These are phyloP conservation scores for Vulpes ferrilata DNA, from an alignment of 2,113 vertebrate genomes.

Conservation along the genomic window DNA sequence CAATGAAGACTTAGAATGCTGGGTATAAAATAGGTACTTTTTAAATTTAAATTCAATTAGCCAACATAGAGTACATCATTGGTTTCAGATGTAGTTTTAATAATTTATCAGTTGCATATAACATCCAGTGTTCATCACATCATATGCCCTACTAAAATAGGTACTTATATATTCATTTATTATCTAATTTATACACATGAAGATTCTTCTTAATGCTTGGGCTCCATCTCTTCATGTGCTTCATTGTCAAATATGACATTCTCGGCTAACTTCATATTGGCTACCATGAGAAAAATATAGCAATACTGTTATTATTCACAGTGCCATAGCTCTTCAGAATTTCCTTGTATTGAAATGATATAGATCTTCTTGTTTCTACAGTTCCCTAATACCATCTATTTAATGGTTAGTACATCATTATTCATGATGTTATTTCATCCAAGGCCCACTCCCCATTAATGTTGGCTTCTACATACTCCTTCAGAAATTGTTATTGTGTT, in stretches of 20 bases:
- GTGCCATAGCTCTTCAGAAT: not conserved
- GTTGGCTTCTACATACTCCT: not conserved
- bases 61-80: too few relatives aligned
- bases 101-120: too few relatives aligned
- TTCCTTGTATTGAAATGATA: not conserved
- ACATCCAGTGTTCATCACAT: too few relatives aligned
- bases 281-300: slow-evolving; percentile 32
- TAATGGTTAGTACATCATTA: not conserved
- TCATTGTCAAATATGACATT: not conserved
- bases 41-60: too few relatives aligned
- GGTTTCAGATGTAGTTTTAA: too few relatives aligned
- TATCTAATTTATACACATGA: not conserved
- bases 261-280: slow-evolving; percentile 20
- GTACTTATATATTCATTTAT: not conserved
- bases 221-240: not conserved
- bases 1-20: not conserved
- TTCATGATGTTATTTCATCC: not conserved
- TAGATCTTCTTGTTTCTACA: not conserved
- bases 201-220: not conserved
- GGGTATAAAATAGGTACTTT: not conserved
- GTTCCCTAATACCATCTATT: not conserved
- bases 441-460: not conserved
- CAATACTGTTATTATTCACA: not conserved
- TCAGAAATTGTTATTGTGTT: not conserved
- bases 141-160: not conserved